Base-by-base conservation (phyloP, 2,888 invertebrate species). In the Hirtodrosophila histrioides region DNA sequence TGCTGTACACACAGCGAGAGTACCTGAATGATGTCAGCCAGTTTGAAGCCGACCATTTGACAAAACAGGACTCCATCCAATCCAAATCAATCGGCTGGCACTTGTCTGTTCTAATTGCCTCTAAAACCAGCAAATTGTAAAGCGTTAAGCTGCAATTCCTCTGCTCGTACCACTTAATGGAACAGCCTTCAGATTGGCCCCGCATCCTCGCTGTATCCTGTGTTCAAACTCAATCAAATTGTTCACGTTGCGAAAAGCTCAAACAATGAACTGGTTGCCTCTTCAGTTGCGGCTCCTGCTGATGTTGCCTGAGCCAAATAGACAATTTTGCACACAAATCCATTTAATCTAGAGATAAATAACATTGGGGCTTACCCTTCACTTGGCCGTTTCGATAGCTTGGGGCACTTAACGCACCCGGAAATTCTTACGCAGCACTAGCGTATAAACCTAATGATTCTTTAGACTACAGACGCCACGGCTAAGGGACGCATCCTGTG, bases 341-440 rank as follows among this genome's bases (percentile, higher is more conserved):
- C 86, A 84, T 81, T 86, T 86, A 86, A 89, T 88, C 89, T 86
- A 69, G 85, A 88, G 87, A 81, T 86, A 88, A 89, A 86, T 89
- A 86, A 75, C 87, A 88, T 75, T 83, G 69, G 68, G 51, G 69
- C 78, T 61, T 70, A 69, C 65, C 31, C 44, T 33, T 36, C 60
- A 56, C 41, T 55, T 57, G 41, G 35, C 53, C 43, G 48, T 33
- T 37, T 50, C 43, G 48, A 60, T 36, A 36, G 62, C 50, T 76
- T 49, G 53, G 46, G 88, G 77, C 81, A 88, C 88, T 88, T 84
- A 80, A 84, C 86, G 84, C 78, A 80, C 70, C 77, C 77, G 43
- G 86, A 86, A 83, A 84, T 71, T 88, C 88, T 66, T 86, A 80
- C 88, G 81, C 84, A 82, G 86, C 82, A 88, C 78, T 62, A 69